A percentile compares a stretch with the other conserved stretches of the same genome.
phyloP scores from a whole-genome alignment of 2,797 vertebrate genomes.

The Chanos chanos region DNA sequence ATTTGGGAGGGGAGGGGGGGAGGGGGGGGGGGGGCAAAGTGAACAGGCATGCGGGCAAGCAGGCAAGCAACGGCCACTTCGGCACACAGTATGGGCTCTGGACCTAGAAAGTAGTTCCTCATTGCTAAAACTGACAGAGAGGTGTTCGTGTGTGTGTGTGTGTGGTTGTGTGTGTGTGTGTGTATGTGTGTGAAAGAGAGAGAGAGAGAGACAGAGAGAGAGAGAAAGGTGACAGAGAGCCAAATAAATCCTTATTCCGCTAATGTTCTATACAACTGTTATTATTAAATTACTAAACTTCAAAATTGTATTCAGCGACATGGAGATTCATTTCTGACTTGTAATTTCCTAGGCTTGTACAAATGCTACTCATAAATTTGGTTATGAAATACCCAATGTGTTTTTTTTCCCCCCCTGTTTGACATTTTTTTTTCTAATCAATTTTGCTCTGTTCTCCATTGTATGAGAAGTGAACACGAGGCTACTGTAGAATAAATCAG shows the following conservation, averaged over 20 bases:
- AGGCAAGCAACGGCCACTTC: constrained; percentile 53
- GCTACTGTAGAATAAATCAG: too few species aligned
- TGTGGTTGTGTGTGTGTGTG: not conserved
- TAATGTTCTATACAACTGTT: constrained; percentile 5
- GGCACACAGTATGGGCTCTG: constrained; percentile 29
- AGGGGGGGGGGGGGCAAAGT: not conserved
- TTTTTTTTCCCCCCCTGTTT: too few species aligned
- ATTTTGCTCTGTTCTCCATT: too few species aligned
- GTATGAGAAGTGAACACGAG: too few species aligned
- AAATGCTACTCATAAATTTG: too few species aligned
- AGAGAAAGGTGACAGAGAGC: too few species aligned
- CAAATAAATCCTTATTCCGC: too few species aligned
- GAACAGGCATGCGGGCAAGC: constrained; percentile 24
- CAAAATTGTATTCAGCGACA: not conserved
- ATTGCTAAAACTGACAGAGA: constrained; percentile 18
- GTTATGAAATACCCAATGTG: too few species aligned
- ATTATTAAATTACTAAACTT: constrained; percentile 3
- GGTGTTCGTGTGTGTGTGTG: constrained; percentile 3
- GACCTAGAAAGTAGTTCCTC: constrained; percentile 44
- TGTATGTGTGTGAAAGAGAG: constrained; percentile 4
- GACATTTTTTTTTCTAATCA: too few species aligned
- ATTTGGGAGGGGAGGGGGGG: constrained; percentile 16
- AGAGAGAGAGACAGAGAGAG: too few species aligned
- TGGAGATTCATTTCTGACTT: not conserved
- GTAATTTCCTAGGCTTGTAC: too few species aligned